Evolutionary conservation across 2,888 invertebrate species (phyloP).

Genomic region (Elgonia sp.): DNA sequence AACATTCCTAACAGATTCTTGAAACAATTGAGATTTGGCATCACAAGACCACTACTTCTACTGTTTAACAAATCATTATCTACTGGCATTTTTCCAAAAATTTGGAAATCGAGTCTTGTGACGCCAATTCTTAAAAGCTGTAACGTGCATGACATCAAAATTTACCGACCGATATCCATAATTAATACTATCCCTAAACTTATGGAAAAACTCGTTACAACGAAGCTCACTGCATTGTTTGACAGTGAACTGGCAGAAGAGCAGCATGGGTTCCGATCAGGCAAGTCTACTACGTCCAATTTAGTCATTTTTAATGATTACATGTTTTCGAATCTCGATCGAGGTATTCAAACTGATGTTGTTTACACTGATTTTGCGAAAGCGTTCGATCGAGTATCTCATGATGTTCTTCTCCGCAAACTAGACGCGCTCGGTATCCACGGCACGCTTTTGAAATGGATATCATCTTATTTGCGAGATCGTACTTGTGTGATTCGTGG

Average conservation of each 20-base stretch:
- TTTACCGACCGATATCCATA: background rate
- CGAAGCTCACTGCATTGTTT: background rate
- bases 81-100: too few species aligned
- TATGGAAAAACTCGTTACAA: background rate
- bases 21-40: background rate
- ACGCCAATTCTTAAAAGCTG: background rate
- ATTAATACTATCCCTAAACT: background rate
- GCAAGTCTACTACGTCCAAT: background rate
- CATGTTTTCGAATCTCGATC: background rate
- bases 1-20: background rate
- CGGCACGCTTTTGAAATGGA: background rate
- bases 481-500: constrained; percentile 4
- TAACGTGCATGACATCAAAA: background rate
- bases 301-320: constrained; percentile 5
- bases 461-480: background rate
- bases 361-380: too few species aligned
- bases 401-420: constrained; percentile 11
- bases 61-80: too few species aligned
- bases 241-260: background rate
- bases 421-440: background rate
- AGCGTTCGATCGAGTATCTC: too few species aligned
- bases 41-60: too few species aligned
- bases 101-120: too few species aligned
- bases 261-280: background rate
- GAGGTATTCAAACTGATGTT: background rate